Conservation (phyloP, 2,797 vertebrate genomes). For the Graptemys geographica region DNA sequence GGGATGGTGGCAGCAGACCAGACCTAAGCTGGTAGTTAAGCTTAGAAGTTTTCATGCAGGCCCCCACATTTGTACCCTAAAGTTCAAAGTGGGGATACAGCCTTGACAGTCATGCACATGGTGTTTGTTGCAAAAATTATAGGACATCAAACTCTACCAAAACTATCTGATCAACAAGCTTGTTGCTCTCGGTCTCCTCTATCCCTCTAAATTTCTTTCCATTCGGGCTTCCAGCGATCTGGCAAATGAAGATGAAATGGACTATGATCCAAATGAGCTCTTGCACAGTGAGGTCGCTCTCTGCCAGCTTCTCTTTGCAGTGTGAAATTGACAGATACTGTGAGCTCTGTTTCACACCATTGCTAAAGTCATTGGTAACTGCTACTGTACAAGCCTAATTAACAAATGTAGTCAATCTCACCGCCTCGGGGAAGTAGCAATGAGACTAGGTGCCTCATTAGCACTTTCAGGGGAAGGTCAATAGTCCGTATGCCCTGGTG, state of each 20-base stretch:
- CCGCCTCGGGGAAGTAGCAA: accelerated
- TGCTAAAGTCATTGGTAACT: neutral
- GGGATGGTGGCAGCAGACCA: too few species aligned
- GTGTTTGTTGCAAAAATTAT: neutral
- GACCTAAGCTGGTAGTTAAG: too few species aligned
- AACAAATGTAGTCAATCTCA: neutral
- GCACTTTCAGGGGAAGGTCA: neutral
- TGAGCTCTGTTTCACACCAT: accelerated
- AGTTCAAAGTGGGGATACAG: too few species aligned
- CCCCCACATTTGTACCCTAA: too few species aligned
- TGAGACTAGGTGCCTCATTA: neutral
- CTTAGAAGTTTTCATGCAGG: too few species aligned
- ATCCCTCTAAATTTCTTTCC: neutral
- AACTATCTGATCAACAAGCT: neutral
- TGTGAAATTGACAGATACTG: accelerated
- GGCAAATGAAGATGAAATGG: neutral
- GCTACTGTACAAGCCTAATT: accelerated
- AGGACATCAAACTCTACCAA: accelerated
- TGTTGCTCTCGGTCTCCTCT: neutral
- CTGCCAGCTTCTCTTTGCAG: accelerated
- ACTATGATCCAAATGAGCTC: accelerated
- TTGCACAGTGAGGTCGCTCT: accelerated
- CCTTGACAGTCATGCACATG: accelerated
- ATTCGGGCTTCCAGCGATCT: neutral
- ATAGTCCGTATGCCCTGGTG: neutral